Evolutionary conservation across 2,797 vertebrate species (phyloP), one percentile per base, ranked within the genome.

Genomic region (Sebastes reedi): DNA sequence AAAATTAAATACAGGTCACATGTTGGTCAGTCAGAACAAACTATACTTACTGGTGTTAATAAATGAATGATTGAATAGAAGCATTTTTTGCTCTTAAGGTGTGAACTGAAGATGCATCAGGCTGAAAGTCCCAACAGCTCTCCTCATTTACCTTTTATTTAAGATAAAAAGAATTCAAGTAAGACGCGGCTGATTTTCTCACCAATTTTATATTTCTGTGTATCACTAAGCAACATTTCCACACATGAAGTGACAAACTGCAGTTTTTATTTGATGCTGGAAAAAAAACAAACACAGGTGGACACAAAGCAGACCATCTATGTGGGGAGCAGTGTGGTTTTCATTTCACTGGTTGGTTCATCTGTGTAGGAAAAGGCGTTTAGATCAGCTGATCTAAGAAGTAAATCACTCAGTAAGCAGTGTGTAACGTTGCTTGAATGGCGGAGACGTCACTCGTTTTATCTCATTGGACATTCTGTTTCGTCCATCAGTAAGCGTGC

Each of bases 141-240:
- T 8, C 12, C 67, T 27, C 32, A 18, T 16, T 6, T 14, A 66
- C 6, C 14, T 4, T 62, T 62, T 30, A 42, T 59, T 5, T 32
- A 22, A n/a, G 11, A 30, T n/a, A 0, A 25, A 18, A 75, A 56
- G 6, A 29, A 79, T 8, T 18, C n/a, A 61, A 54, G 11, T 4
- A 20, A 46, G 36, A 46, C 46, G 2, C 2, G 1, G 3, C n/a
- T 11, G 24, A 34, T 59, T 67, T 58, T 64, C 8, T 59, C 74
- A 46, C 4, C 8, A 27, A 13, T 60, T 71, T 55, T 62, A 59
- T 67, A 79, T 66, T 80, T n/a, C 34, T 13, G 14, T 67, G 18
- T 18, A n/a, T 65, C 7, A 30, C 14, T 34, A 89, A 88, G 88
- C 89, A 91, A 86, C 74, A 86, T 86, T 81, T 90, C 71, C 69